These are phyloP conservation scores for Oostethus manadensis DNA, from an alignment of 2,113 vertebrate genomes.

Conservation along the genomic window DNA sequence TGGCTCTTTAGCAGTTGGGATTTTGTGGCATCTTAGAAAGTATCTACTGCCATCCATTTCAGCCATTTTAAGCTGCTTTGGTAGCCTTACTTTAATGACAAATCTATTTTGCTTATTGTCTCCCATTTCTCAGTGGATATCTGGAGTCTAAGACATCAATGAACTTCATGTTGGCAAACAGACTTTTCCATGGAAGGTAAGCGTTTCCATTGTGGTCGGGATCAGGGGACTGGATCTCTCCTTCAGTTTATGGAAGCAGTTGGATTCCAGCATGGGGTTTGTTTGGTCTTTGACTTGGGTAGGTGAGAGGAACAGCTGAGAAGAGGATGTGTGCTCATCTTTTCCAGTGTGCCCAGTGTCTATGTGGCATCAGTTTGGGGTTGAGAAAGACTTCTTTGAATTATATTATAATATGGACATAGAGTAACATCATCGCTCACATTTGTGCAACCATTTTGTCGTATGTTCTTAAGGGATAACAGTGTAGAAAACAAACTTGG, in stretches of 20 bases:
- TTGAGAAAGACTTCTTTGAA: constrained; percentile 19
- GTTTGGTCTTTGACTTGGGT: constrained; percentile 55
- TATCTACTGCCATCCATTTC: constrained; percentile 5
- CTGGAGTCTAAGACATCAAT: constrained; percentile 92
- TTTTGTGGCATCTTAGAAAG: constrained; percentile 42
- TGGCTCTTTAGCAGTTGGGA: constrained; percentile 24
- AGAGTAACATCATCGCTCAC: too few species aligned
- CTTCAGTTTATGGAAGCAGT: constrained; percentile 51
- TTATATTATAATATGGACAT: too few species aligned
- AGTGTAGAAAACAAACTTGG: too few species aligned
- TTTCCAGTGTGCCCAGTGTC: constrained; percentile 45
- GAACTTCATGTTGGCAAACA: constrained; percentile 91
- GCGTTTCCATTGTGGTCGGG: constrained; percentile 65
- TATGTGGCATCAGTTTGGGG: constrained; percentile 33
- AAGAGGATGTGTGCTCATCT: constrained; percentile 42
- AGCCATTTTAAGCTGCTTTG: constrained; percentile 22
- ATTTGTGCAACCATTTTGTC: too few species aligned
- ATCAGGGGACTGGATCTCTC: constrained; percentile 48
- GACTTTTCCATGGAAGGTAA: constrained; percentile 91
- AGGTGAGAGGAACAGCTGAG: constrained; percentile 57
- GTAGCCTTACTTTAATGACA: constrained; percentile 35
- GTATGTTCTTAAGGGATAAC: too few species aligned
- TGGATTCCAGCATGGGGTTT: constrained; percentile 50
- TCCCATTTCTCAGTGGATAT: constrained; percentile 71
- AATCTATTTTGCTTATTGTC: constrained; percentile 52